These are phyloP conservation scores for Plutomurus gul DNA, from an alignment of 1,140 invertebrate species.

Conservation along the genomic window DNA sequence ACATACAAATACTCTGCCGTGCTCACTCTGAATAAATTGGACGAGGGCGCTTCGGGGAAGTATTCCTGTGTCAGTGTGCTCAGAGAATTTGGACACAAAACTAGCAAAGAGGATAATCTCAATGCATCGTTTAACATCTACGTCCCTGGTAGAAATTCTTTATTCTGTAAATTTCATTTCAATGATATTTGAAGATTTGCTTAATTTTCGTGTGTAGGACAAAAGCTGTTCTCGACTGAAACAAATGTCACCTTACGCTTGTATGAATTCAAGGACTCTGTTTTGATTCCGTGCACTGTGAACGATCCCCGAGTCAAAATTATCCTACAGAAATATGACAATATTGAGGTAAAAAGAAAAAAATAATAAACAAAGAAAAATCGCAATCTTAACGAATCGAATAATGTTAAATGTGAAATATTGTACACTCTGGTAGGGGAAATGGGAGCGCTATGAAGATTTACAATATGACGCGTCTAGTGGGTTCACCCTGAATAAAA, in stretches of 20 bases:
- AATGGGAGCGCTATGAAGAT: neutral
- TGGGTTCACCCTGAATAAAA: conserved; percentile 24
- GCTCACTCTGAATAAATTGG: conserved; percentile 12
- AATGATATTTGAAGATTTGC: neutral
- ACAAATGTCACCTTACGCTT: conserved; percentile 29
- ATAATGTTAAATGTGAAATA: neutral
- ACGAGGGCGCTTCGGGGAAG: conserved; percentile 19
- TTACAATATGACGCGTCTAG: neutral
- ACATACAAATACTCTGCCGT: conserved; percentile 28
- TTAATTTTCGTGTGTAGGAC: neutral
- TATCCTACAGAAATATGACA: neutral
- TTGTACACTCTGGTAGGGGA: neutral
- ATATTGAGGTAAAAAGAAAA: neutral
- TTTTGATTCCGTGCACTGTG: conserved; percentile 22
- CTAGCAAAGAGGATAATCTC: conserved; percentile 31
- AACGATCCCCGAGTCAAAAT: conserved; percentile 28
- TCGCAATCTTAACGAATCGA: neutral
- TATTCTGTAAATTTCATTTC: neutral
- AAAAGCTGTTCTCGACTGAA: conserved; percentile 20
- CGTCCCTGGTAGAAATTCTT: conserved; percentile 30
- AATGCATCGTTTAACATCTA: conserved; percentile 25
- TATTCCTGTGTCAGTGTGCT: conserved; percentile 34
- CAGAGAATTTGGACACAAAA: conserved; percentile 36
- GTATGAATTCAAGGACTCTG: conserved; percentile 36
- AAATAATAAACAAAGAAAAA: too few species aligned